Percentiles rank a stretch among this genome's conserved stretches.
Conservation (phyloP, 2,888 invertebrate genomes). For the Listrodromus nycthemerus region DNA sequence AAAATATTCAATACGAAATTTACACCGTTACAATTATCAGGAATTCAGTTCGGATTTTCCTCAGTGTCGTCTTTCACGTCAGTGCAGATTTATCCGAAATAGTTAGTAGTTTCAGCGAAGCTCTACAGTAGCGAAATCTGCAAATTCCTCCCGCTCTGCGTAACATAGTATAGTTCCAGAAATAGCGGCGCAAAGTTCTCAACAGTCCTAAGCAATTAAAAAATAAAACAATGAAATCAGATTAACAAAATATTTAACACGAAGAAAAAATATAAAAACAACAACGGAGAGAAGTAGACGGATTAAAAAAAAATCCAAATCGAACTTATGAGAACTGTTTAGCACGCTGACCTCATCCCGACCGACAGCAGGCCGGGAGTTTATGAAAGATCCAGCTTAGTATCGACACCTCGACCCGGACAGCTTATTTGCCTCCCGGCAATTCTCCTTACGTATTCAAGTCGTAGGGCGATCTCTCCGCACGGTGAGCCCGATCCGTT, state of each 20-base stretch:
- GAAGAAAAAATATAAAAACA: neutral
- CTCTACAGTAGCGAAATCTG: neutral
- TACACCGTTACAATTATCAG: neutral
- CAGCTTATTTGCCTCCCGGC: constrained; percentile 5
- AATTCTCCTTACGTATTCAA: constrained; percentile 56
- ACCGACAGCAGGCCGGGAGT: neutral
- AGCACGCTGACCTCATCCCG: neutral
- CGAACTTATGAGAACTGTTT: neutral
- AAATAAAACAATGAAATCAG: neutral
- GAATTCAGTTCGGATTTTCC: neutral
- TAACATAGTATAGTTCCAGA: neutral
- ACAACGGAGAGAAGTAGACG: neutral
- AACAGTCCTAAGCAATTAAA: neutral
- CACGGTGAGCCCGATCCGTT: constrained; percentile 69
- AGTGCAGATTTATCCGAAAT: neutral
- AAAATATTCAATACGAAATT: neutral
- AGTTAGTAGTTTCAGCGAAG: neutral
- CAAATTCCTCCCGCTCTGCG: neutral
- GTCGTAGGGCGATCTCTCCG: constrained; percentile 53
- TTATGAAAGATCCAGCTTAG: neutral
- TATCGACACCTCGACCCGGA: constrained; percentile 23
- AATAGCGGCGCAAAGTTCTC: neutral
- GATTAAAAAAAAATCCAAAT: neutral
- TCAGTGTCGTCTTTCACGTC: neutral
- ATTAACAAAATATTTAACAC: neutral